Evolutionary conservation across 1,140 invertebrate species (phyloP).

Genomic region (Asbolus verrucosus): DNA sequence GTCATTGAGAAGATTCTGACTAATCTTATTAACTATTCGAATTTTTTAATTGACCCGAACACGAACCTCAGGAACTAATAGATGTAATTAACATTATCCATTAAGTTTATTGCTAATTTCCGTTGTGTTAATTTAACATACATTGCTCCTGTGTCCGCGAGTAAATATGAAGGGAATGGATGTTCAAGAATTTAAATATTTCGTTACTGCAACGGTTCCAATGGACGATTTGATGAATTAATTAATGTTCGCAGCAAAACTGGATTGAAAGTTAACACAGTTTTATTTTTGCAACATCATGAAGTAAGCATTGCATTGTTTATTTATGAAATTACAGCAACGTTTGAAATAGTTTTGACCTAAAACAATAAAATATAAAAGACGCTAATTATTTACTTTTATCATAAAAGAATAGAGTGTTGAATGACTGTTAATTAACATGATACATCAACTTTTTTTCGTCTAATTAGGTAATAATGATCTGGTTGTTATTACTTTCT

Average conservation of each 20-base stretch:
- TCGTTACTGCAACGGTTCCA: too few relatives aligned
- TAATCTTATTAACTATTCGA: slow-evolving; percentile 7
- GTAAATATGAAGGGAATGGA: too few relatives aligned
- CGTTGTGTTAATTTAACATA: slow-evolving; percentile 17
- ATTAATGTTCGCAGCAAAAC: too few relatives aligned
- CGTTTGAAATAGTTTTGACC: slow-evolving; percentile 14
- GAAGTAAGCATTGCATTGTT: neutral
- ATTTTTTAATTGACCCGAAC: slow-evolving; percentile 14
- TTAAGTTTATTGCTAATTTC: slow-evolving; percentile 30
- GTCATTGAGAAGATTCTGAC: neutral
- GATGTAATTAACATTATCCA: slow-evolving; percentile 22
- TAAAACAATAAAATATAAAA: slow-evolving; percentile 2
- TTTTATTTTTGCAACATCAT: slow-evolving; percentile 1
- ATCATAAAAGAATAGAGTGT: too few relatives aligned
- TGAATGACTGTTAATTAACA: too few relatives aligned
- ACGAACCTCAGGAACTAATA: slow-evolving; percentile 23
- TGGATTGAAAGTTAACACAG: too few relatives aligned
- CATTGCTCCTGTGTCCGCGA: slow-evolving; percentile 9
- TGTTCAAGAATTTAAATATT: too few relatives aligned
- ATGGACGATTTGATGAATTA: slow-evolving; percentile 7
- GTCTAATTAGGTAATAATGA: slow-evolving; percentile 1
- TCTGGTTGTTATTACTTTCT: slow-evolving; percentile 7
- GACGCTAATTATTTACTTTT: slow-evolving; percentile 12
- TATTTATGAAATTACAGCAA: slow-evolving; percentile 2
- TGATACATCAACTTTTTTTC: too few relatives aligned